A percentile compares a stretch with the other conserved stretches of the same genome.
These are phyloP conservation scores for Aphidius ervi DNA, from an alignment of 1,140 invertebrate genomes.

Conservation along the genomic window DNA sequence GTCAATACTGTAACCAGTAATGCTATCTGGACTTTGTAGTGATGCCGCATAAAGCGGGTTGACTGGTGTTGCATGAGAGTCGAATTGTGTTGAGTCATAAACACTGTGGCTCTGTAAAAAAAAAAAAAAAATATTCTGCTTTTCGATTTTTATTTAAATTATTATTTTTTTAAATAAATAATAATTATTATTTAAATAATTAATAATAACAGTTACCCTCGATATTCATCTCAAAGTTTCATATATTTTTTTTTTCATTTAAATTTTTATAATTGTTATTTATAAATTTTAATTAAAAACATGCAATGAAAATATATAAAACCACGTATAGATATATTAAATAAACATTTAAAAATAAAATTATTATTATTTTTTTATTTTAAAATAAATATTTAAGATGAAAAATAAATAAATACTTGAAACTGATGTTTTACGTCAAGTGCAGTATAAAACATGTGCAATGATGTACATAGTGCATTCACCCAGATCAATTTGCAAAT, in stretches of 20 bases:
- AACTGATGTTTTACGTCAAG: slow-evolving; percentile 7
- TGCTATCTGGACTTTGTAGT: slow-evolving; percentile 71
- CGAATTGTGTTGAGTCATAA: slow-evolving; percentile 76
- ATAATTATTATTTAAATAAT: background rate
- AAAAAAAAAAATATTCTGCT: slow-evolving; percentile 42
- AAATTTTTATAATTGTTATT: background rate
- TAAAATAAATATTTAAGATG: too few relatives aligned
- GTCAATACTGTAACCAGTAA: slow-evolving; percentile 60
- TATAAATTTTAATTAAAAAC: background rate
- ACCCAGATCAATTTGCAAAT: background rate
- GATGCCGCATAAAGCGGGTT: slow-evolving; percentile 70
- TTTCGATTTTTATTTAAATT: slow-evolving; percentile 28
- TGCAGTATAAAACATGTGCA: slow-evolving; percentile 16
- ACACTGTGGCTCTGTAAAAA: slow-evolving; percentile 67
- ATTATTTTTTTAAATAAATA: background rate
- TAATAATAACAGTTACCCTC: background rate
- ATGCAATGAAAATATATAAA: slow-evolving; percentile 14
- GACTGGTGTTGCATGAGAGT: slow-evolving; percentile 62
- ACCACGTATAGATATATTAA: slow-evolving; percentile 10
- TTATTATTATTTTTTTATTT: background rate
- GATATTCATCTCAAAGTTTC: background rate
- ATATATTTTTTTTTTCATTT: background rate
- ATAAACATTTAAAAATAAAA: background rate
- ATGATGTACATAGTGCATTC: slow-evolving; percentile 4
- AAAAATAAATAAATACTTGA: slow-evolving; percentile 16